Conservation (phyloP, 2,113 vertebrate genomes). For the Dinomys branickii region DNA sequence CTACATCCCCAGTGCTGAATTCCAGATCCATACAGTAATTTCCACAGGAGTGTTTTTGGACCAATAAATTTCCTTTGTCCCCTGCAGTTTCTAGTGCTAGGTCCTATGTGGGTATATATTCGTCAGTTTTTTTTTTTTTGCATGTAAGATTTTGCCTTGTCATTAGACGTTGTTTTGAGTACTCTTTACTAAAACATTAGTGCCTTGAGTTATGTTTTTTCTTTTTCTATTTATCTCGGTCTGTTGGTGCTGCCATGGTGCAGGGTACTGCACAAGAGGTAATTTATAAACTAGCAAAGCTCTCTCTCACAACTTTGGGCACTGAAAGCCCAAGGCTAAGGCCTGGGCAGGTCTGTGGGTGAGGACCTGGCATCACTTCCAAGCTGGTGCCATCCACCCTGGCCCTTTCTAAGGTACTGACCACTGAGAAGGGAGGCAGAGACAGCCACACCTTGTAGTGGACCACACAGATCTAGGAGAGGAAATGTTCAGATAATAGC, state of each 20-base stretch:
- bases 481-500: too few species aligned
- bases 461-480: not conserved
- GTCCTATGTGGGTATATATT: not conserved
- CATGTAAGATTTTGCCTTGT: not conserved
- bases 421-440: not conserved
- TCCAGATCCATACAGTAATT: fast-evolving
- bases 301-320: not conserved
- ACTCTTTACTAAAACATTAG: not conserved
- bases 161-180: not conserved
- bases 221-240: not conserved
- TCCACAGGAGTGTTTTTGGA: not conserved
- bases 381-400: not conserved
- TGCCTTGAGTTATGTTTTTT: not conserved
- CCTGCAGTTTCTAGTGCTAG: not conserved
- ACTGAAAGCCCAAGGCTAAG: not conserved
- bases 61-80: not conserved
- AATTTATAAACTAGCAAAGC: not conserved
- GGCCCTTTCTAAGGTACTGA: not conserved
- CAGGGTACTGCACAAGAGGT: not conserved
- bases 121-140: too few species aligned
- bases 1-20: not conserved
- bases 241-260: not conserved
- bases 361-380: not conserved
- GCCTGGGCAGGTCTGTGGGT: not conserved
- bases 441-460: not conserved